Evolutionary conservation across 2,888 invertebrate species (phyloP).

Genomic region (Seladonia tumulorum): DNA sequence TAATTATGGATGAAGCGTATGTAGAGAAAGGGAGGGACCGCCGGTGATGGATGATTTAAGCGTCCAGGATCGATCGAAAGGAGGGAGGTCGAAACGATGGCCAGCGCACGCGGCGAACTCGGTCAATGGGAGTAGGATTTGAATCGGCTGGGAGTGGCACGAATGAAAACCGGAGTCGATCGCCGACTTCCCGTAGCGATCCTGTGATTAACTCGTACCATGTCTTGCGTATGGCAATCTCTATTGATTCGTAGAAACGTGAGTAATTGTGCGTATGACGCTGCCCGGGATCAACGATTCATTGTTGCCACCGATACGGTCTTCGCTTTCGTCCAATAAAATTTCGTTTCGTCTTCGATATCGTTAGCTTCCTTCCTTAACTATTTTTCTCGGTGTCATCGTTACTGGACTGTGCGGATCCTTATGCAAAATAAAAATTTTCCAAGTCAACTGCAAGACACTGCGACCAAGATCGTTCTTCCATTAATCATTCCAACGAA

Average conservation of each 20-base stretch:
- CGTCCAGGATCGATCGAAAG: conserved; percentile 57
- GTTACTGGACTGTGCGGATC: too few species aligned
- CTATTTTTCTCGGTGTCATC: not conserved
- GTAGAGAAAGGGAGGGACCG: conserved; percentile 20
- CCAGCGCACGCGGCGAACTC: conserved; percentile 21
- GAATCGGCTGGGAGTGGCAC: conserved; percentile 26
- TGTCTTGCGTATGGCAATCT: not conserved
- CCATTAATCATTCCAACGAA: too few species aligned
- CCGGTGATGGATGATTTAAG: conserved; percentile 57
- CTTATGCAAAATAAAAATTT: too few species aligned
- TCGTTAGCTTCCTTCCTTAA: not conserved
- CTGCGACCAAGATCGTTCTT: too few species aligned
- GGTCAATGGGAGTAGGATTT: conserved; percentile 25
- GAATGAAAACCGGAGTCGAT: conserved; percentile 33
- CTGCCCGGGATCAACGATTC: not conserved
- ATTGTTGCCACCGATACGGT: not conserved
- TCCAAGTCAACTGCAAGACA: too few species aligned
- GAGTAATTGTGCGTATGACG: not conserved
- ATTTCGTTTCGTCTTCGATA: not conserved
- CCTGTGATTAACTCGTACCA: conserved; percentile 15
- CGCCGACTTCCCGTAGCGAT: conserved; percentile 14
- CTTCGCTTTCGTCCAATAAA: not conserved
- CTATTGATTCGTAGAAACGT: conserved; percentile 6
- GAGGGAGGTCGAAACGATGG: conserved; percentile 6
- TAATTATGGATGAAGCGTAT: conserved; percentile 68